Evolutionary conservation across 92 coral and sea anemone species (phyloP).

Genomic region (Micromussa lordhowensis): DNA sequence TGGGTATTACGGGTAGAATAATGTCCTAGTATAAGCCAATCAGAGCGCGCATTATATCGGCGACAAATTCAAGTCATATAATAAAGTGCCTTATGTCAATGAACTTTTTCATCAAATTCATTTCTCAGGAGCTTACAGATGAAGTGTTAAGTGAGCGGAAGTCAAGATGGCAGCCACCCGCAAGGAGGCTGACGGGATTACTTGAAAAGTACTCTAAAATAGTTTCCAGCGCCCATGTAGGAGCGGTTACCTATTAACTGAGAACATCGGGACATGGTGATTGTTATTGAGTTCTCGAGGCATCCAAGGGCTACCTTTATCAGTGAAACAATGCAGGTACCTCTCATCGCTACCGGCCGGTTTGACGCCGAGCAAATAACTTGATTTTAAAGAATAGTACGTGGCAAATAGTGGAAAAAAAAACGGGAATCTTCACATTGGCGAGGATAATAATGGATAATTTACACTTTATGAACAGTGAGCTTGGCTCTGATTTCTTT

Average conservation of each 20-base stretch:
- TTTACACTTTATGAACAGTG: no score
- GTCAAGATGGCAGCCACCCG: conserved; percentile 75
- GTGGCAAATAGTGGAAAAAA: no score
- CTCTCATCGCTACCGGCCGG: background rate
- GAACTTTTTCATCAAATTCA: background rate
- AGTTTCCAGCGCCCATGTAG: conserved; percentile 87
- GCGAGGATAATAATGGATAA: no score
- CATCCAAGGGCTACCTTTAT: no score
- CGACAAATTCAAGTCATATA: no score
- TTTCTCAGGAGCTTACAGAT: conserved; percentile 65
- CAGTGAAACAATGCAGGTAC: background rate
- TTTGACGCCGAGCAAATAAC: background rate
- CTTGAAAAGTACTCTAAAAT: conserved; percentile 77
- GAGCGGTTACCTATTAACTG: conserved; percentile 80
- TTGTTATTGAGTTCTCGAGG: background rate
- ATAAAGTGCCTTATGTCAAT: background rate
- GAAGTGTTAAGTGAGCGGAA: conserved; percentile 65
- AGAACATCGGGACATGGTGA: background rate
- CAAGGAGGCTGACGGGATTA: conserved; percentile 72
- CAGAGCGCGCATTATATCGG: no score
- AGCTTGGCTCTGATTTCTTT: no score
- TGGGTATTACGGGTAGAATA: no score
- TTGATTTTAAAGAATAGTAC: no score
- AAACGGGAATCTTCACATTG: no score
- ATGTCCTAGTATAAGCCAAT: no score